phyloP scores from a whole-genome alignment of 2,797 vertebrate genomes.

The Fistularia tabacaria region DNA sequence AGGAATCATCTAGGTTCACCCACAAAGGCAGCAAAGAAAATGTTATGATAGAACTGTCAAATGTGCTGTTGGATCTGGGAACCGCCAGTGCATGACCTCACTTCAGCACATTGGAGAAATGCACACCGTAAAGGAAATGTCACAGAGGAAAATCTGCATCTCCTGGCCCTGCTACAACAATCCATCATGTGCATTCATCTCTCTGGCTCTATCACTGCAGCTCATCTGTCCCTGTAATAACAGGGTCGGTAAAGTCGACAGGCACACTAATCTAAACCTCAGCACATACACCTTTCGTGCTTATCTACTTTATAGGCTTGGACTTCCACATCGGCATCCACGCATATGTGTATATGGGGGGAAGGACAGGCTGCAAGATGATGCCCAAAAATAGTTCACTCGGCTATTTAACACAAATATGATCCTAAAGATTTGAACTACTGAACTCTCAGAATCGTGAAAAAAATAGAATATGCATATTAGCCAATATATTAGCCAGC shows the following conservation, averaged over 20 bases:
- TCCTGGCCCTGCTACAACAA: slow-evolving; percentile 40
- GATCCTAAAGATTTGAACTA: too few species aligned
- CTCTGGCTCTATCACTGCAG: slow-evolving; percentile 24
- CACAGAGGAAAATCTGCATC: slow-evolving; percentile 47
- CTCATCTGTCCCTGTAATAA: slow-evolving; percentile 50
- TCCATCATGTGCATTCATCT: slow-evolving; percentile 40
- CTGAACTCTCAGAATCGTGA: too few species aligned
- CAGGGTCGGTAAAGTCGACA: slow-evolving; percentile 22
- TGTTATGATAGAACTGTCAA: neutral
- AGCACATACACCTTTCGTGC: neutral
- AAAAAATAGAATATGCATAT: too few species aligned
- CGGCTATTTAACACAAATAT: too few species aligned
- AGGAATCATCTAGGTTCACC: neutral
- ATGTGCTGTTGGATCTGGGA: slow-evolving; percentile 16
- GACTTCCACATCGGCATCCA: too few species aligned
- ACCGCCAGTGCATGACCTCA: slow-evolving; percentile 20
- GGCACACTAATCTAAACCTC: slow-evolving; percentile 3
- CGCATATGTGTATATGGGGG: too few species aligned
- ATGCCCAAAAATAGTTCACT: too few species aligned
- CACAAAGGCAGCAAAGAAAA: neutral
- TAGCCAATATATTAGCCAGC: too few species aligned
- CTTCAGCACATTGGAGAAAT: slow-evolving; percentile 24
- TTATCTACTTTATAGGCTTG: too few species aligned
- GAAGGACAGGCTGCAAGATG: too few species aligned
- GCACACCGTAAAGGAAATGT: slow-evolving; percentile 37